Evolutionary conservation across 2,113 vertebrate genomes (phyloP).

Genomic region (Vidua chalybeata): DNA sequence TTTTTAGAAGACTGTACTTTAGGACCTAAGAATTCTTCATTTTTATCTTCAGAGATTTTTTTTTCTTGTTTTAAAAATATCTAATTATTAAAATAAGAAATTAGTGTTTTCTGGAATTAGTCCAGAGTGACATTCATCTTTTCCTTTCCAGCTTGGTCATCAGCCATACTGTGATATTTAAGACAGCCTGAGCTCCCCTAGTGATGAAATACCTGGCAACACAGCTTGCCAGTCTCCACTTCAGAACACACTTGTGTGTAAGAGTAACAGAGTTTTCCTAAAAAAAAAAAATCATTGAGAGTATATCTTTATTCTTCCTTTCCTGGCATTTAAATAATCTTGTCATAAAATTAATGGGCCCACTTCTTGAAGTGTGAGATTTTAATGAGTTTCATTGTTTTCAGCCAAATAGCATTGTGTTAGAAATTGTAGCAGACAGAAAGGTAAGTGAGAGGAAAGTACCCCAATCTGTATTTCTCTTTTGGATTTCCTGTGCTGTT

Average conservation of each 20-base stretch:
- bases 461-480: neutral
- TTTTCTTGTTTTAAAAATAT: neutral
- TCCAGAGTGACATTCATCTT: rapidly evolving
- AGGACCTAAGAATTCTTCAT: neutral
- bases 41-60: neutral
- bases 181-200: neutral
- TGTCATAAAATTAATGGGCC: neutral
- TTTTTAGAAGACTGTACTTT: neutral
- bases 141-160: neutral
- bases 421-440: neutral
- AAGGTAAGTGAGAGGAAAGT: neutral
- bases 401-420: neutral
- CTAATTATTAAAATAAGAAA: neutral
- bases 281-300: neutral
- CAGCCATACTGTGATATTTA: neutral
- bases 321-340: neutral
- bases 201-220: neutral
- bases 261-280: neutral
- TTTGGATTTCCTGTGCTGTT: neutral
- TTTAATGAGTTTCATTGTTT: neutral
- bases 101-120: neutral
- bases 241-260: neutral
- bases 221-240: neutral
- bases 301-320: neutral
- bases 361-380: neutral